These are phyloP conservation scores for Sesia bembeciformis DNA, from an alignment of 2,888 invertebrate species.

Conservation along the genomic window DNA sequence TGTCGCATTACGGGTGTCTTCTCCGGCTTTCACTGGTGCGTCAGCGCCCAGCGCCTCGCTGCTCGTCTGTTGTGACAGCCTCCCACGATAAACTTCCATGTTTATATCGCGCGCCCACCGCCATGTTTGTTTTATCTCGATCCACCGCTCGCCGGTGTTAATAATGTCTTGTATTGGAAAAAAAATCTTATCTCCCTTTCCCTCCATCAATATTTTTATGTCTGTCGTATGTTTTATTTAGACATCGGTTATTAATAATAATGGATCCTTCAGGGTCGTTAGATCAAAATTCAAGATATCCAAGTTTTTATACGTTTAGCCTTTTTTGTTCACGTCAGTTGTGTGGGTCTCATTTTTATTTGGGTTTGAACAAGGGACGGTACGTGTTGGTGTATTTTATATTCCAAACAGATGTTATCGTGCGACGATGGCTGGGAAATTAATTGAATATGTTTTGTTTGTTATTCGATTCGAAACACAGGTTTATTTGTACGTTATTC, in stretches of 20 bases:
- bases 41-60: conserved; percentile 39
- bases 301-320: conserved; percentile 37
- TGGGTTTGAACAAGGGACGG: conserved; percentile 46
- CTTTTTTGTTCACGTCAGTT: conserved; percentile 47
- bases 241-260: conserved; percentile 71
- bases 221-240: conserved; percentile 62
- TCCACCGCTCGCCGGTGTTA: conserved; percentile 63
- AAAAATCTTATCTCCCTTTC: conserved; percentile 41
- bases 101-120: conserved; percentile 66
- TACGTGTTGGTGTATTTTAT: conserved; percentile 57
- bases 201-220: conserved; percentile 50
- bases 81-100: conserved; percentile 68
- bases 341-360: conserved; percentile 60
- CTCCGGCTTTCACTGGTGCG: conserved; percentile 62
- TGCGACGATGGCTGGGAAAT: conserved; percentile 52
- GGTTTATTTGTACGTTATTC: conserved; percentile 47
- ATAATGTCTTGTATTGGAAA: conserved; percentile 66
- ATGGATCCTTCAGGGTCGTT: conserved; percentile 61
- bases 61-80: conserved; percentile 70
- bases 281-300: conserved; percentile 66
- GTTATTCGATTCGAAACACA: conserved; percentile 56
- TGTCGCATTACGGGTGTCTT: conserved; percentile 54
- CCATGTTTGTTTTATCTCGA: conserved; percentile 74
- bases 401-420: conserved; percentile 70
- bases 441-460: conserved; percentile 62